phyloP scores from a whole-genome alignment of 1,140 invertebrate species.

The Polypedilum vanderplanki region DNA sequence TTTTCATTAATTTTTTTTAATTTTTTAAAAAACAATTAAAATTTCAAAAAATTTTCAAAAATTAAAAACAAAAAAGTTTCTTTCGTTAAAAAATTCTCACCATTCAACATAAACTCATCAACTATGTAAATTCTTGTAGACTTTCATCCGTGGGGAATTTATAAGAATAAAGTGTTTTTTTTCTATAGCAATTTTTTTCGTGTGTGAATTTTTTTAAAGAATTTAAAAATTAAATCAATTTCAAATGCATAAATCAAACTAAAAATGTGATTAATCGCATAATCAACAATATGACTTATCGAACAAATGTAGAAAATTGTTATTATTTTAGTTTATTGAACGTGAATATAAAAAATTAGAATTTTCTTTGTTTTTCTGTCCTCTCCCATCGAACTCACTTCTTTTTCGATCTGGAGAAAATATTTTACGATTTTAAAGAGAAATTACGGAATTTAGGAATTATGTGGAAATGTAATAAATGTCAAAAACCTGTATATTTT shows the following conservation, averaged over 20 bases:
- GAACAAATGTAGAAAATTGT: constrained; percentile 20
- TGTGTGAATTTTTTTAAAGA: neutral
- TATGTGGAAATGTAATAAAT: constrained; percentile 85
- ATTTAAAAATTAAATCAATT: neutral
- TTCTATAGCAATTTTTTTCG: neutral
- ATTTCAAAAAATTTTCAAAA: no score
- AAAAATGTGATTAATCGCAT: constrained; percentile 23
- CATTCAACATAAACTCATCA: neutral
- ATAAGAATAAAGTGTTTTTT: neutral
- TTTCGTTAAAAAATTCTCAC: neutral
- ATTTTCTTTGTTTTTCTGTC: neutral
- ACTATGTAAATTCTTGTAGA: neutral
- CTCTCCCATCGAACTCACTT: neutral
- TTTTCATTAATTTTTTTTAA: no score
- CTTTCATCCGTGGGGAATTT: neutral
- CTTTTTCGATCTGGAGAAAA: neutral
- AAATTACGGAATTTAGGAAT: constrained; percentile 26
- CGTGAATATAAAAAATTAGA: constrained; percentile 1
- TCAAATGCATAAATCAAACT: neutral
- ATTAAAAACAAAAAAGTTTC: neutral
- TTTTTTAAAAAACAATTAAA: no score
- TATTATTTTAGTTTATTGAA: constrained; percentile 24
- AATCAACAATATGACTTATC: constrained; percentile 8
- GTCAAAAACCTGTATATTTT: constrained; percentile 79
- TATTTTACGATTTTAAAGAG: neutral